Evolutionary conservation across 2,797 vertebrate species (phyloP).

Genomic region (Parauchenoglanis punctatus): DNA sequence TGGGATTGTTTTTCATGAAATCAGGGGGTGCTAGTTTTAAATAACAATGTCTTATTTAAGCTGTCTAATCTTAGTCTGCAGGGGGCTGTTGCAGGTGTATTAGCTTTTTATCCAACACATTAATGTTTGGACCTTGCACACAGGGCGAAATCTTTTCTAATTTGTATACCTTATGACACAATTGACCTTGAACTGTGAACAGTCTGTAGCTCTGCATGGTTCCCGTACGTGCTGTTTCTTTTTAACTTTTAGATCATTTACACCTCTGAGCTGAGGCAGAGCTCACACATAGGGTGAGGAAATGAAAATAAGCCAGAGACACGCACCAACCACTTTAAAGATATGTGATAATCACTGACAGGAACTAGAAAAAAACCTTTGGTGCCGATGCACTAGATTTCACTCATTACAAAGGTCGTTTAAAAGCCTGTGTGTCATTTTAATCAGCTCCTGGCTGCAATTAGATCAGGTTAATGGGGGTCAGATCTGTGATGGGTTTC

Average conservation of each 20-base stretch:
- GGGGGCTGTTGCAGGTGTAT: neutral
- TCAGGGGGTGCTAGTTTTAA: neutral
- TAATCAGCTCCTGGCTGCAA: neutral
- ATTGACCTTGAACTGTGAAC: neutral
- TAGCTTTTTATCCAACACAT: neutral
- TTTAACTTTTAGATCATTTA: neutral
- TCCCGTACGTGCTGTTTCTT: neutral
- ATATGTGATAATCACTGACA: neutral
- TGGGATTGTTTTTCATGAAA: slow-evolving; percentile 15
- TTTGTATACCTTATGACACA: slow-evolving; percentile 10
- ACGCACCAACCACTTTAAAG: neutral
- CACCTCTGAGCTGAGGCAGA: neutral
- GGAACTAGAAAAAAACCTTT: neutral
- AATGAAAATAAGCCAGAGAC: neutral
- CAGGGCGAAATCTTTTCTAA: neutral
- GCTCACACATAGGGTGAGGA: neutral
- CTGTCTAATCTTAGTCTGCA: neutral
- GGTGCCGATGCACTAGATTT: neutral
- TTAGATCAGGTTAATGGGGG: neutral
- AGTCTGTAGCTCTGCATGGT: neutral
- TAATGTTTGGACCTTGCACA: neutral
- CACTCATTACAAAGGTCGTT: neutral
- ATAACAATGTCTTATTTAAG: slow-evolving; percentile 12
- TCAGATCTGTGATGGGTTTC: neutral
- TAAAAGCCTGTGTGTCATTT: neutral